Evolutionary conservation across 2,113 vertebrate genomes (phyloP).

Genomic region (Pao palembangensis): DNA sequence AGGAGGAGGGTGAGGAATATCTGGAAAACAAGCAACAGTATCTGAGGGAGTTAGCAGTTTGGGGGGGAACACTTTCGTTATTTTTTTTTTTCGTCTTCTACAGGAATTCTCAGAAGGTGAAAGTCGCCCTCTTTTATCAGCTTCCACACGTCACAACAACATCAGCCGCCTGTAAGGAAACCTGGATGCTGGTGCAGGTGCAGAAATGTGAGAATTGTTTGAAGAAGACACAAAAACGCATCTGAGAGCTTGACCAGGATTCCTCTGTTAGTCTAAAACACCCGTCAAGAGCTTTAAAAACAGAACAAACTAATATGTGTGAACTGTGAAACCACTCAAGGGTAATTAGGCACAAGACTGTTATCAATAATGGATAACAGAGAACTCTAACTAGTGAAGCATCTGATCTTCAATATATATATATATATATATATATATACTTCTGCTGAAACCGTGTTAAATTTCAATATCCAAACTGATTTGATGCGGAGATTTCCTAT

Average conservation of each 20-base stretch:
- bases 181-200: not conserved
- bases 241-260: not conserved
- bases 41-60: slow-evolving; percentile 23
- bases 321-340: too few species aligned
- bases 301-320: too few species aligned
- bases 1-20: slow-evolving; percentile 43
- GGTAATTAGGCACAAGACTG: too few species aligned
- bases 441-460: too few species aligned
- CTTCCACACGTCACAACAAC: slow-evolving; percentile 6
- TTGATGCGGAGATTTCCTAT: too few species aligned
- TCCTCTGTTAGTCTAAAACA: not conserved
- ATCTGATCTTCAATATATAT: too few species aligned
- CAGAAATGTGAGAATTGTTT: slow-evolving; percentile 3
- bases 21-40: slow-evolving; percentile 54
- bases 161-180: slow-evolving; percentile 1
- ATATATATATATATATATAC: not conserved
- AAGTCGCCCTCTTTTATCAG: not conserved
- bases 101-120: too few species aligned
- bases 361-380: too few species aligned
- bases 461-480: too few species aligned
- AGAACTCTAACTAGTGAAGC: too few species aligned
- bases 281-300: not conserved
- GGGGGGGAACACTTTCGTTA: not conserved
- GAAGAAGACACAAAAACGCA: slow-evolving; percentile 11
- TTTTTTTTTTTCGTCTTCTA: too few species aligned